Evolutionary conservation across 2,797 vertebrate species (phyloP), one percentile per base, ranked within the genome.

Genomic region (Telmatherina bonti): DNA sequence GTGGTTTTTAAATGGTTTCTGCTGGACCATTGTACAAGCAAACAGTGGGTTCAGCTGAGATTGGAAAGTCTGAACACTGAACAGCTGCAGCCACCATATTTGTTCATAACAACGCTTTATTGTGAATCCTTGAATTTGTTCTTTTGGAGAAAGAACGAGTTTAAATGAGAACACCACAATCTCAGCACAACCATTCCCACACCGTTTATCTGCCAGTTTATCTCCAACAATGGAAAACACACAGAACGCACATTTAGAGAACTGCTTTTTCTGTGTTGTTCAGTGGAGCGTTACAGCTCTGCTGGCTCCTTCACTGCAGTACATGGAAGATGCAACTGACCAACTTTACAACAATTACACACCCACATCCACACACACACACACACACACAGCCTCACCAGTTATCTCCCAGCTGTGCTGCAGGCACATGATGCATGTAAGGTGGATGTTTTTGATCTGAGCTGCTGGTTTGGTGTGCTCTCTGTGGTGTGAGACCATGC

Each of bases 221-320:
- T 26, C 55, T 18, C 35, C 52, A 30, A 64, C 67, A 54, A 36
- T 35, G 31, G 8, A 31, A 45, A 22, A 62, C 47, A 74, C 27
- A 70, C 53, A 54, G 31, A 57, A 36, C 2, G 16, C 30, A 49
- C 58, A 62, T 33, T 62, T 60, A 59, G 11, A n/a, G 59, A 71
- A 61, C 70, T 74, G 61, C 61, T 83, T 82, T 79, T 63, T 86
- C 78, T 63, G 70, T 63, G 49, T 45, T 81, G 84, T 69, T 85
- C 60, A 76, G 67, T 69, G 70, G 53, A 86, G 84, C 72, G 7
- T 73, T 33, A 62, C 71, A 68, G 58, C 70, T 60, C 41, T 70
- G 36, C 62, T 63, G 63, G 7, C 52, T 62, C 57, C 67, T 76
- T 76, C 78, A 76, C 83, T 83, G 72, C 80, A 72, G 71, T 65